Base-by-base conservation (phyloP, 2,113 vertebrate genomes). In the Odobenus rosmarus region DNA sequence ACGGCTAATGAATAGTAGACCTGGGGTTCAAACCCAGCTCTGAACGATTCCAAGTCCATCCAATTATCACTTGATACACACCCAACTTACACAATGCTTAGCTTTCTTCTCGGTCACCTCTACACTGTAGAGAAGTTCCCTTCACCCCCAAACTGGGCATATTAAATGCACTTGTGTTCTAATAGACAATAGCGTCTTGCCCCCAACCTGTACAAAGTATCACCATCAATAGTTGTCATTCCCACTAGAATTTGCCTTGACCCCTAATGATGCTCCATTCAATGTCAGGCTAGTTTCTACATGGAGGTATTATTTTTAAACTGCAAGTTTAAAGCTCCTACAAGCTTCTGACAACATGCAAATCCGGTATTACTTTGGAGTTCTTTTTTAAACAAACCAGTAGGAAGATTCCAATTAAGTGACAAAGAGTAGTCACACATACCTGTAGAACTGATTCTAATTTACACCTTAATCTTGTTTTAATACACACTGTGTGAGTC, bases 351-450 rank as follows among this genome's bases (percentile, higher is more conserved):
- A 96, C 39, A 59, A 89, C 3, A 11, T 97, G 90, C 97, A 98
- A 98, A 96, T 96, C 39, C 98, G 84, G 87, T 55, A 94, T 96
- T 88, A 98, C 86, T 79, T 93, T 95, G 95, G 96, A 95, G 96
- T 96, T 96, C 93, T 92, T 94, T 83, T 67, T 97, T 31, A 69
- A 97, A 89, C 64, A 98, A 98, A 98, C 95, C 77, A 96, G 95
- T 97, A 95, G 90, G 88, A 98, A 96, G 88, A 96, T 97, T 97
- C 97, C 97, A 98, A 98, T 98, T 96, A 96, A 98, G 96, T 80
- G 81, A 76, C 83, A 79, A 14, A 55, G 46, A 97, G 57, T 61
- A 97, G 86, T 95, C 92, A 96, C 57, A 96, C 23, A 53, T 90
- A 98, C 82, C 96, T 81, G 57, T 95, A 77, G 49, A 95, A 89